phyloP scores from a whole-genome alignment of 2,113 vertebrate genomes.

The Stomatorhinus ivindoensis region DNA sequence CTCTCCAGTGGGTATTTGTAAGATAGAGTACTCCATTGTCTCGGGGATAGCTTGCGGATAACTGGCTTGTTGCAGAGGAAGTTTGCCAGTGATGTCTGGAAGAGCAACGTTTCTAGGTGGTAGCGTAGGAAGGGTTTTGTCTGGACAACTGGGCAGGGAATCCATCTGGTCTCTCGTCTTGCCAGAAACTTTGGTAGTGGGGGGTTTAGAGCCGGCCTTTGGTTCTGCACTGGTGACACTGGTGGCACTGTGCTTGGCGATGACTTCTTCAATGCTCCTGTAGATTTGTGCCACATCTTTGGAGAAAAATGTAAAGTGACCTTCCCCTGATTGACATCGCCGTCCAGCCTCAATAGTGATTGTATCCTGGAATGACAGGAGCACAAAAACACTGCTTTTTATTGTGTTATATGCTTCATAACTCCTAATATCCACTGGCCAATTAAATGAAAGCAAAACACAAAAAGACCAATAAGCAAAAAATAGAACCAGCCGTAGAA shows the following conservation, averaged over 20 bases:
- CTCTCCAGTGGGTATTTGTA: neutral
- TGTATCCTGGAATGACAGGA: constrained; percentile 41
- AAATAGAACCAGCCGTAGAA: neutral
- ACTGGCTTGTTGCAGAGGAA: neutral
- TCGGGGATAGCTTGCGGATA: neutral
- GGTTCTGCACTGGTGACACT: constrained; percentile 23
- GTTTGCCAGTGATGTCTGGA: constrained; percentile 14
- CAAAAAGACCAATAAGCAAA: neutral
- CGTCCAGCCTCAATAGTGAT: constrained; percentile 78
- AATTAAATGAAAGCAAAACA: neutral
- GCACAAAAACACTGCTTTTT: neutral
- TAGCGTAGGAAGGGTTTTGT: neutral
- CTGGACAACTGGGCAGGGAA: neutral
- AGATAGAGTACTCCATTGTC: constrained; percentile 7
- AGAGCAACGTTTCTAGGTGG: constrained; percentile 19
- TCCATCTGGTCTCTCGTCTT: neutral
- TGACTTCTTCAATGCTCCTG: constrained; percentile 48
- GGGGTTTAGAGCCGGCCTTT: neutral
- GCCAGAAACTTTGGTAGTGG: constrained; percentile 1
- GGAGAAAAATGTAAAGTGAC: constrained; percentile 73
- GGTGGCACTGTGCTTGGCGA: constrained; percentile 40
- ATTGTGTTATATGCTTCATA: neutral
- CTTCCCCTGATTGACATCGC: constrained; percentile 73
- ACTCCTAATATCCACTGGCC: neutral
- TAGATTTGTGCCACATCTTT: constrained; percentile 55